A percentile compares a stretch with the other conserved stretches of the same genome.
Evolutionary conservation across 2,888 invertebrate genomes (phyloP).

Genomic region (Habrosyne pyritoides): DNA sequence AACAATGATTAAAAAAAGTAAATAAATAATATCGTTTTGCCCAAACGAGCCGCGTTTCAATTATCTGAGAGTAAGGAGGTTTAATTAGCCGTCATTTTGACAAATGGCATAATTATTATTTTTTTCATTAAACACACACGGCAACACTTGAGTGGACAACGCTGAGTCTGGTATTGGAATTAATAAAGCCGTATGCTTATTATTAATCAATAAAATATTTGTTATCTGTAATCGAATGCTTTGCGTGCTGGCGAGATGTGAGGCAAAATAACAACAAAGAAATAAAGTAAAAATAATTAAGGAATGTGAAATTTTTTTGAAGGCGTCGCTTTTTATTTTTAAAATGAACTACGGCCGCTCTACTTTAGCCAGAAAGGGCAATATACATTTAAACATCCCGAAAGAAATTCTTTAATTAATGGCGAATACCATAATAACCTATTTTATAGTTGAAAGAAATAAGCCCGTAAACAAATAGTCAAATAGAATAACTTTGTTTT

Average conservation of each 20-base stretch:
- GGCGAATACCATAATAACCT: too few species aligned
- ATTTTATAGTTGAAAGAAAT: too few species aligned
- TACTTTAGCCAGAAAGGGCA: too few species aligned
- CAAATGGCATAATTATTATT: slow-evolving; percentile 34
- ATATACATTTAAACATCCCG: too few species aligned
- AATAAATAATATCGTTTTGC: slow-evolving; percentile 26
- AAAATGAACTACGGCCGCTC: too few species aligned
- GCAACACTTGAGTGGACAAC: slow-evolving; percentile 11
- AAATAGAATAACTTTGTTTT: too few species aligned
- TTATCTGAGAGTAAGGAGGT: slow-evolving; percentile 25
- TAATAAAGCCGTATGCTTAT: background rate
- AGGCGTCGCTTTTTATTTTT: too few species aligned
- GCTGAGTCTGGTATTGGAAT: background rate
- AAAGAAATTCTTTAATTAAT: too few species aligned
- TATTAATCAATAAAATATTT: background rate
- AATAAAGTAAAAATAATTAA: background rate
- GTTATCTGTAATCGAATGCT: background rate
- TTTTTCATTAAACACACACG: slow-evolving; percentile 32
- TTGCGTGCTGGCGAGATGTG: background rate
- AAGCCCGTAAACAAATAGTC: too few species aligned
- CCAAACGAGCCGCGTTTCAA: slow-evolving; percentile 23
- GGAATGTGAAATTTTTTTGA: too few species aligned
- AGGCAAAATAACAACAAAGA: background rate
- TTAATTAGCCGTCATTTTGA: slow-evolving; percentile 38
- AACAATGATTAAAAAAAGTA: background rate